Conservation (phyloP, 2,888 invertebrate genomes). For the Margaritifera margaritifera region DNA sequence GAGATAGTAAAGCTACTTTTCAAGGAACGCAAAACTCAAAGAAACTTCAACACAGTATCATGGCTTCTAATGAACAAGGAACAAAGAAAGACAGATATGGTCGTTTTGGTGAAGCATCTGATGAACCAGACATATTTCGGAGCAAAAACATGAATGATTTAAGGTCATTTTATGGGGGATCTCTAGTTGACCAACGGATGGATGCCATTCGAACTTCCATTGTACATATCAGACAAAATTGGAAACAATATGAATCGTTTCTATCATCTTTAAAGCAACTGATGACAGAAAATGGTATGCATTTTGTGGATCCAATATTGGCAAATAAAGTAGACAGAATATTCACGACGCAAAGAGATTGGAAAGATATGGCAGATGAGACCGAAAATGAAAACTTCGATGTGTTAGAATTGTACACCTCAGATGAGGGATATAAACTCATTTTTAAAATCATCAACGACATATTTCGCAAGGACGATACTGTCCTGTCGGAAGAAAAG, state of each 20-base stretch:
- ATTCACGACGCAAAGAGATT: constrained; percentile 20
- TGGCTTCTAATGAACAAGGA: no score
- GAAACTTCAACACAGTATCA: no score
- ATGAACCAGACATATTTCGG: constrained; percentile 25
- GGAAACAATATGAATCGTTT: constrained; percentile 32
- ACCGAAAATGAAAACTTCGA: constrained; percentile 15
- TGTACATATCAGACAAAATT: constrained; percentile 37
- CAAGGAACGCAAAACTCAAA: no score
- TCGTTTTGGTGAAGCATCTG: constrained; percentile 24
- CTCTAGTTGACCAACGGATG: constrained; percentile 30
- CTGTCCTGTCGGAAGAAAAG: constrained; percentile 23
- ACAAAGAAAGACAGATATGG: constrained; percentile 8
- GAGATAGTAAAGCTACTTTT: no score
- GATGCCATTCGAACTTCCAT: constrained; percentile 38
- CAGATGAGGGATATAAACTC: constrained; percentile 31
- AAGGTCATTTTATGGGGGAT: constrained; percentile 42
- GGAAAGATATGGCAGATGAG: constrained; percentile 9
- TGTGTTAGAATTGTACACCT: constrained; percentile 31
- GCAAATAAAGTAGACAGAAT: constrained; percentile 16
- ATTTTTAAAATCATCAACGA: constrained; percentile 33
- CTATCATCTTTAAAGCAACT: constrained; percentile 20
- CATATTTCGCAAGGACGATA: constrained; percentile 34
- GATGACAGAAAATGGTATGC: constrained; percentile 17
- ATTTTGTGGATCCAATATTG: constrained; percentile 19
- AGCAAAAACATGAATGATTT: constrained; percentile 33